Conservation (phyloP, 2,888 invertebrate species). For the Ferdinandea cuprea region DNA sequence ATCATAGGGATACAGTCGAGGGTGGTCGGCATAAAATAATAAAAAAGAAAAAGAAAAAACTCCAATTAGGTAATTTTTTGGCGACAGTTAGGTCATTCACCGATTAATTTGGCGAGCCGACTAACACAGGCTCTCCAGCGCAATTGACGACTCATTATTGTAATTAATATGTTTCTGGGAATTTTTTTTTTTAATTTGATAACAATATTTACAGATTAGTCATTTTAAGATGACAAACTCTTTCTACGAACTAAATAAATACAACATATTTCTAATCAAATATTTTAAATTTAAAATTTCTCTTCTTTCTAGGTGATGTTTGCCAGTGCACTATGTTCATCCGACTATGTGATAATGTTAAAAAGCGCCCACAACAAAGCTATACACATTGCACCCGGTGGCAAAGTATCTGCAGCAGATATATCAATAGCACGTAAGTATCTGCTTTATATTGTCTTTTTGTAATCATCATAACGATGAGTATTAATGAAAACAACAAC, state of each 20-base stretch:
- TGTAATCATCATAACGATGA: neutral
- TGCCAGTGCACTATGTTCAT: conserved; percentile 81
- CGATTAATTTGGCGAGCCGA: too few relatives aligned
- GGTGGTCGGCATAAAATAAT: too few relatives aligned
- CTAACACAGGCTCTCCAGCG: neutral
- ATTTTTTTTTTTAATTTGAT: too few relatives aligned
- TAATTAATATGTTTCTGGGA: neutral
- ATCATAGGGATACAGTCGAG: too few relatives aligned
- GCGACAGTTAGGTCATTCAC: too few relatives aligned
- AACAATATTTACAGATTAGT: neutral
- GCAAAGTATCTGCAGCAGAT: conserved; percentile 81
- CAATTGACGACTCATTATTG: neutral
- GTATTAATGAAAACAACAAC: neutral
- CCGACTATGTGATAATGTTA: conserved; percentile 81
- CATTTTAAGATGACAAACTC: conserved; percentile 15
- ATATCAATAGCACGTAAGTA: conserved; percentile 82
- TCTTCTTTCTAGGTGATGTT: conserved; percentile 79
- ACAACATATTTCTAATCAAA: neutral
- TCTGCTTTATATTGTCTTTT: conserved; percentile 1
- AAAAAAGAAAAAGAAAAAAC: too few relatives aligned
- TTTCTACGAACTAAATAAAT: neutral
- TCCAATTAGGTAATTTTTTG: too few relatives aligned
- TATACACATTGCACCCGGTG: conserved; percentile 80
- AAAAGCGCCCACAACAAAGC: conserved; percentile 79
- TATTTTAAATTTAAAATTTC: conserved; percentile 8